Conservation (phyloP, 2,113 vertebrate species). For the Etheostoma cragini region DNA sequence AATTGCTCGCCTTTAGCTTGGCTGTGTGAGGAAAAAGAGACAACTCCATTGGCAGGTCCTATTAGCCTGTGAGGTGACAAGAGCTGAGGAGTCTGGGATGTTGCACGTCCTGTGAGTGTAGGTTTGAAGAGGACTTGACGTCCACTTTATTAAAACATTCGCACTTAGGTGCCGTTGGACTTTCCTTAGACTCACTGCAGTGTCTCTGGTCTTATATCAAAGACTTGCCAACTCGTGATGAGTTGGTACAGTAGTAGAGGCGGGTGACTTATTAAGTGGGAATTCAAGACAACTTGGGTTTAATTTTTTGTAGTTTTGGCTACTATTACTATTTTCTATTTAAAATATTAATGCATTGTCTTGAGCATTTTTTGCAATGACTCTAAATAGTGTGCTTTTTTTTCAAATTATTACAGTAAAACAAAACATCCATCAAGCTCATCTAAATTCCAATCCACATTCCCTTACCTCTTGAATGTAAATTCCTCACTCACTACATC, state of each 20-base stretch:
- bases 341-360: background rate
- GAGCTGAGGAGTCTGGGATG: conserved; percentile 81
- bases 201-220: conserved; percentile 29
- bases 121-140: conserved; percentile 53
- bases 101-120: conserved; percentile 71
- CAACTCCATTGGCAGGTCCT: conserved; percentile 87
- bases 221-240: conserved; percentile 41
- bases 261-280: conserved; percentile 25
- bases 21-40: conserved; percentile 88
- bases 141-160: conserved; percentile 86
- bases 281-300: background rate
- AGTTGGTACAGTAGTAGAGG: conserved; percentile 22
- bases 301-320: conserved; percentile 18
- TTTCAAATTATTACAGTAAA: background rate
- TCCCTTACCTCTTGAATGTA: background rate
- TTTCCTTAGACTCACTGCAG: conserved; percentile 46
- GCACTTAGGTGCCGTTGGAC: conserved; percentile 84
- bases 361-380: background rate
- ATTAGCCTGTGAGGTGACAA: conserved; percentile 83
- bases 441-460: background rate
- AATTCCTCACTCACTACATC: background rate
- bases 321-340: background rate
- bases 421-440: background rate
- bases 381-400: background rate
- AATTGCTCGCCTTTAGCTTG: conserved; percentile 88